These are phyloP conservation scores for Hipposideros armiger DNA, from an alignment of 2,113 vertebrate genomes.

Conservation along the genomic window DNA sequence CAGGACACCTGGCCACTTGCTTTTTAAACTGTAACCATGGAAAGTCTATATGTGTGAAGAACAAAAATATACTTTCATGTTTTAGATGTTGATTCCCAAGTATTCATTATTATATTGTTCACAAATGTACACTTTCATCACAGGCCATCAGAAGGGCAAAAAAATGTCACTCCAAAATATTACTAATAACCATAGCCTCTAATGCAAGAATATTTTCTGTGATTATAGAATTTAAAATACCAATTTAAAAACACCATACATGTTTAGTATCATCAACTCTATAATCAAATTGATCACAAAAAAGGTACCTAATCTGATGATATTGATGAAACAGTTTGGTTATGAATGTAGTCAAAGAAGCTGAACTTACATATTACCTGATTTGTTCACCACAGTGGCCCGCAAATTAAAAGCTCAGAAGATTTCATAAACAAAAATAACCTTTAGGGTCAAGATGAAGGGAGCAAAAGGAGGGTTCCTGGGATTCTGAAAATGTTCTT, in stretches of 20 bases:
- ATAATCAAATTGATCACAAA: not conserved
- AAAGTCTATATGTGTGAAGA: not conserved
- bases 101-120: not conserved
- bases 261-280: not conserved
- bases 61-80: not conserved
- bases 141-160: not conserved
- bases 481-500: not conserved
- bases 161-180: not conserved
- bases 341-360: conserved; percentile 29
- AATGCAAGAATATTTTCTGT: conserved; percentile 30
- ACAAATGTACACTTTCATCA: not conserved
- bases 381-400: not conserved
- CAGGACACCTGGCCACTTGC: not conserved
- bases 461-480: not conserved
- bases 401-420: not conserved
- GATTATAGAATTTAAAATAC: conserved; percentile 5
- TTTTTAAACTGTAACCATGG: not conserved
- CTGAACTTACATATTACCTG: not conserved
- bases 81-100: not conserved
- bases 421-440: conserved; percentile 21
- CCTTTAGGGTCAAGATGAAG: not conserved
- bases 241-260: not conserved
- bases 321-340: not conserved
- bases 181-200: not conserved
- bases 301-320: not conserved